These are phyloP conservation scores for Hypercompe scribonia DNA, from an alignment of 2,888 invertebrate genomes.

Conservation along the genomic window DNA sequence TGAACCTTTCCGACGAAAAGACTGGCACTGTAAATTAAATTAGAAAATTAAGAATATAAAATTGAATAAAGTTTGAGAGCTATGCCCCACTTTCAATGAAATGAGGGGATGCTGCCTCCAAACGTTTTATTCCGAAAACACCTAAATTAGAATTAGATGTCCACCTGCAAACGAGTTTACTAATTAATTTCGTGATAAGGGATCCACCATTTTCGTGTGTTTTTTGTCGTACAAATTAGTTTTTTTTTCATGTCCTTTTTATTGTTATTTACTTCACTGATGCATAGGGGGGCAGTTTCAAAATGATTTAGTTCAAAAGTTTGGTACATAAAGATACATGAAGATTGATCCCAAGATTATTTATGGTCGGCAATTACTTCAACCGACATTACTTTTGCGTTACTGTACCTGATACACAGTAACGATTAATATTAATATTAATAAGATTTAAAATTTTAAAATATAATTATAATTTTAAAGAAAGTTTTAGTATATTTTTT, in stretches of 20 bases:
- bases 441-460: too few relatives aligned
- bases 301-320: background rate
- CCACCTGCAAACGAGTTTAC: slow-evolving; percentile 67
- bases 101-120: slow-evolving; percentile 46
- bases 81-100: slow-evolving; percentile 54
- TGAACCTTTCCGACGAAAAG: slow-evolving; percentile 33
- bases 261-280: slow-evolving; percentile 1
- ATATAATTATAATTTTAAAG: too few relatives aligned
- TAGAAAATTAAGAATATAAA: slow-evolving; percentile 59
- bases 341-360: too few relatives aligned
- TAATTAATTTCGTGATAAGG: slow-evolving; percentile 74
- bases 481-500: too few relatives aligned
- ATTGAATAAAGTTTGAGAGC: slow-evolving; percentile 55
- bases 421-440: too few relatives aligned
- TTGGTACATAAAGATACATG: background rate
- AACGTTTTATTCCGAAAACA: slow-evolving; percentile 63
- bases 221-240: slow-evolving; percentile 60
- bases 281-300: background rate
- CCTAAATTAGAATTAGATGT: slow-evolving; percentile 71
- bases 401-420: too few relatives aligned
- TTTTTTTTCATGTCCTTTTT: slow-evolving; percentile 47
- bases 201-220: slow-evolving; percentile 57
- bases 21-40: slow-evolving; percentile 56
- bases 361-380: too few relatives aligned
- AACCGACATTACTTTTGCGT: too few relatives aligned